phyloP scores from a whole-genome alignment of 1,140 invertebrate genomes.

The Drosophila pruinosa region DNA sequence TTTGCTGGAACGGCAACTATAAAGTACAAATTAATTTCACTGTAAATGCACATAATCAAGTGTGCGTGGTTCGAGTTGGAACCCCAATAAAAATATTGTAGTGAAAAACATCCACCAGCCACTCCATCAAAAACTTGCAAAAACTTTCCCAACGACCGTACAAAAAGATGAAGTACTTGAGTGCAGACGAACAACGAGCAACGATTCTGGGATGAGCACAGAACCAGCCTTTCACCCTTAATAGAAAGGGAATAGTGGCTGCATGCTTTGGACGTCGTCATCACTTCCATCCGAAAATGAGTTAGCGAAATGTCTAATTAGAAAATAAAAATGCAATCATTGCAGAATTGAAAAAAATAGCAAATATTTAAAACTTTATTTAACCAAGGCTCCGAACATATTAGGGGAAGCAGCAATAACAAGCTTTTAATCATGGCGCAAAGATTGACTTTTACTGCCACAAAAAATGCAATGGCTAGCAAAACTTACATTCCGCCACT shows the following conservation, averaged over 20 bases:
- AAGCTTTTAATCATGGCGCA: conserved; percentile 51
- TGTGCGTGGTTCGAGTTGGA: conserved; percentile 45
- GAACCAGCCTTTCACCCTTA: too few relatives aligned
- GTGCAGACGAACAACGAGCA: conserved; percentile 41
- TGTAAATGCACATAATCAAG: conserved; percentile 79
- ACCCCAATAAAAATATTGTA: neutral
- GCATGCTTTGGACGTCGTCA: conserved; percentile 28
- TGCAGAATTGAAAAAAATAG: neutral
- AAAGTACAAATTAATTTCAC: conserved; percentile 78
- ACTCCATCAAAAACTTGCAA: conserved; percentile 27
- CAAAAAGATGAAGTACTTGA: conserved; percentile 62
- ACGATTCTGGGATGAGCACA: too few relatives aligned
- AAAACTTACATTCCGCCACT: conserved; percentile 39
- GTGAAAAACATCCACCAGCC: neutral
- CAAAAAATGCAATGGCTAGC: conserved; percentile 2
- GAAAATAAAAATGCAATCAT: conserved; percentile 42
- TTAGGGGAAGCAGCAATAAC: conserved; percentile 17
- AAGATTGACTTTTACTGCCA: conserved; percentile 48
- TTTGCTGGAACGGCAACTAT: conserved; percentile 39
- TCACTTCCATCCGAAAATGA: conserved; percentile 25
- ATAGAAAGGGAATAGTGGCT: conserved; percentile 68
- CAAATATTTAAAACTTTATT: neutral
- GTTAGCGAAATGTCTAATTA: conserved; percentile 61
- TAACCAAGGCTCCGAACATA: too few relatives aligned
- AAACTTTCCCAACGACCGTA: conserved; percentile 23